Conservation (phyloP, 2,888 invertebrate species). For the Agrilus biguttatus region DNA sequence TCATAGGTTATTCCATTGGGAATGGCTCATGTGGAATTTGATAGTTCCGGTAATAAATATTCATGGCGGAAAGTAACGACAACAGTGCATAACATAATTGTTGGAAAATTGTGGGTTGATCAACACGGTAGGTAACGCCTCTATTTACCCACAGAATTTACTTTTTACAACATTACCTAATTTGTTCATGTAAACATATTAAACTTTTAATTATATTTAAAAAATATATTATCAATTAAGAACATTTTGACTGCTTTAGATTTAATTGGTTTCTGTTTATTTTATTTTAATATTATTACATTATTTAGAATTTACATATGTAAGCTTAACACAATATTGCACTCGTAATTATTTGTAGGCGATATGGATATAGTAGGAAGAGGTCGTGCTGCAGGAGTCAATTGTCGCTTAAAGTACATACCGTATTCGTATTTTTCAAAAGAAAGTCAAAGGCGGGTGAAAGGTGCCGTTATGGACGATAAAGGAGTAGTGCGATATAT, state of each 20-base stretch:
- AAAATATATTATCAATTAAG: no score
- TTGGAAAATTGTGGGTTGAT: slow-evolving; percentile 98
- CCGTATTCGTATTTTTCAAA: slow-evolving; percentile 98
- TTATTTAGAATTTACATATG: no score
- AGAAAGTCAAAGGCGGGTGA: slow-evolving; percentile 85
- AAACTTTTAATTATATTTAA: no score
- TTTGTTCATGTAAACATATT: no score
- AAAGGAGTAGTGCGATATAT: slow-evolving; percentile 60
- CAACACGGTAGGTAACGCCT: slow-evolving; percentile 54
- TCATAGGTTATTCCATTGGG: slow-evolving; percentile 64
- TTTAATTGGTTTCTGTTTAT: no score
- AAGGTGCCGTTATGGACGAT: slow-evolving; percentile 62
- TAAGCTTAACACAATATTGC: no score
- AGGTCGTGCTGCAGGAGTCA: slow-evolving; percentile 79
- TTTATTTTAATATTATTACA: no score
- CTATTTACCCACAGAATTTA: not conserved
- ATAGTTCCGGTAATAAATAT: slow-evolving; percentile 64
- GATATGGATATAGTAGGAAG: slow-evolving; percentile 90
- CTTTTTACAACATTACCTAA: no score
- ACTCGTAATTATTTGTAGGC: slow-evolving; percentile 27
- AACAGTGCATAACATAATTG: slow-evolving; percentile 98
- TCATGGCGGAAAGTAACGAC: slow-evolving; percentile 98
- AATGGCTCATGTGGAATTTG: slow-evolving; percentile 55
- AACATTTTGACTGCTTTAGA: no score
- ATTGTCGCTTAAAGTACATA: slow-evolving; percentile 92